Conservation (phyloP, 2,888 invertebrate genomes). For the Chironomus riparius region DNA sequence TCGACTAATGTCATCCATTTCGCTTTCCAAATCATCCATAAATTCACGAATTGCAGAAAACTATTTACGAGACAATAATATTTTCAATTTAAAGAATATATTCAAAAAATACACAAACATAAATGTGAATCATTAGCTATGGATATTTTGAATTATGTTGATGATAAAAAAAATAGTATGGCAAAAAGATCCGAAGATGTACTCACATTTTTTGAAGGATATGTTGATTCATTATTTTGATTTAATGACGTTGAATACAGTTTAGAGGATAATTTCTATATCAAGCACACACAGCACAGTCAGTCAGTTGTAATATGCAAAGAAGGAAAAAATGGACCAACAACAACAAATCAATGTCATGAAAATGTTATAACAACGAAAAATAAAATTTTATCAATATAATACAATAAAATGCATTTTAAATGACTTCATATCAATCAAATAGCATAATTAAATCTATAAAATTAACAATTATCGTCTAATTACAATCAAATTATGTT, state of each 20-base stretch:
- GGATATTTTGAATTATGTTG: neutral
- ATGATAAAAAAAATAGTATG: too few species aligned
- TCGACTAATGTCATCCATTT: conserved; percentile 16
- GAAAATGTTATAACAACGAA: conserved; percentile 6
- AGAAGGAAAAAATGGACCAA: conserved; percentile 10
- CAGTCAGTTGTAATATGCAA: neutral
- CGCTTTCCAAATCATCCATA: conserved; percentile 15
- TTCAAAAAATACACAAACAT: neutral
- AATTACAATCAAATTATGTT: neutral
- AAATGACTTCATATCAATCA: neutral
- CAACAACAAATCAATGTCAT: conserved; percentile 25
- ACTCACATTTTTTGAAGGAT: conserved; percentile 13
- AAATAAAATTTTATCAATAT: neutral
- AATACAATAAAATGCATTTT: neutral
- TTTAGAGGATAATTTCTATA: conserved; percentile 10
- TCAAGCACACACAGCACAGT: neutral
- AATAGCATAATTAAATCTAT: neutral
- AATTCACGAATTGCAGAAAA: neutral
- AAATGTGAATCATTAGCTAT: neutral
- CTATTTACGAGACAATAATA: neutral
- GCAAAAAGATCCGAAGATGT: neutral
- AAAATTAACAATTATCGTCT: neutral
- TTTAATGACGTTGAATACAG: neutral
- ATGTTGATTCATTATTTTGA: neutral
- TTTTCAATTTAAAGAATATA: too few species aligned